Conservation (phyloP, 2,888 invertebrate genomes). For the Sphecodes monilicornis region DNA sequence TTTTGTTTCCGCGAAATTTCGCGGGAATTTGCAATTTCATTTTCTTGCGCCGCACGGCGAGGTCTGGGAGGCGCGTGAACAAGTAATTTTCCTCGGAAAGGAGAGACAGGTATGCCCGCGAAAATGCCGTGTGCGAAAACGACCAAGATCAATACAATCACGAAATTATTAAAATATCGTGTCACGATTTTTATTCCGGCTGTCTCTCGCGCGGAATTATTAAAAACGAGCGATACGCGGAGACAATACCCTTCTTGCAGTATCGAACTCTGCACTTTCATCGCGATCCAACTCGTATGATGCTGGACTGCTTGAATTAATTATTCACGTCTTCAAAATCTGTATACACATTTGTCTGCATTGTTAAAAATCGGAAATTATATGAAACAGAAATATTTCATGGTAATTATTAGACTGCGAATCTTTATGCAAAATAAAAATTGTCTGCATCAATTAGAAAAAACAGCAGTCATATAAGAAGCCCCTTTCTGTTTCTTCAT, state of each 20-base stretch:
- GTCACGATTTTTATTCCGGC: conserved; percentile 27
- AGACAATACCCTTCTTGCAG: neutral
- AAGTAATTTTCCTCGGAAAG: conserved; percentile 34
- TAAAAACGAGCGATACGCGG: conserved; percentile 37
- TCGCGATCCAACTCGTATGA: neutral
- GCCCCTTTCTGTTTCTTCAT: no score
- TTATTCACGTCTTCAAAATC: no score
- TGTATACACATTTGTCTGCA: no score
- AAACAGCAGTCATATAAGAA: no score
- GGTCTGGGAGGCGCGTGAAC: neutral
- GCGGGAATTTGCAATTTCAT: conserved; percentile 48
- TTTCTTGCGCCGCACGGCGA: neutral
- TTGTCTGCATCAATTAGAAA: no score
- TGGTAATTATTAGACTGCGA: no score
- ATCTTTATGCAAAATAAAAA: no score
- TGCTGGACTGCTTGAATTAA: neutral
- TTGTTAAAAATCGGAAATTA: no score
- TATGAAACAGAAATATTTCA: no score
- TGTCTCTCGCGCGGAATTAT: conserved; percentile 16
- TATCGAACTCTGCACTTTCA: no score
- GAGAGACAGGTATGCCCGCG: neutral
- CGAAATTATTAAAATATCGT: conserved; percentile 37
- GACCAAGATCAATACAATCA: conserved; percentile 23
- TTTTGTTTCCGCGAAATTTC: conserved; percentile 36
- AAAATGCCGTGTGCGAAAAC: neutral